These are phyloP conservation scores for Baronia brevicornis DNA, from an alignment of 2,888 invertebrate species.

Conservation along the genomic window DNA sequence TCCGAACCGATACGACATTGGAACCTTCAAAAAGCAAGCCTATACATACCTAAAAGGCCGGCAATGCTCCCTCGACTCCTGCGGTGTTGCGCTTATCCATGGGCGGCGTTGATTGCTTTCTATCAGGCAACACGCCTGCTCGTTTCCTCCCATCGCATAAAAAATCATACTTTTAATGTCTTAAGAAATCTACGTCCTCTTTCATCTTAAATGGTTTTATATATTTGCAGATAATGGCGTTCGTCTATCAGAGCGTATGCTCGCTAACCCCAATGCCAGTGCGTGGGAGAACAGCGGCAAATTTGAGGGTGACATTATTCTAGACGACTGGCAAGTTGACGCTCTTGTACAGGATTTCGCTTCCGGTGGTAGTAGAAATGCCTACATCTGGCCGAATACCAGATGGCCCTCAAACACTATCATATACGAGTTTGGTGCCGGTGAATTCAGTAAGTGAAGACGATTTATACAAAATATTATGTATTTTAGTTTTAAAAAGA, in stretches of 20 bases:
- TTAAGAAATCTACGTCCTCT: neutral
- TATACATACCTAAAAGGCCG: no score
- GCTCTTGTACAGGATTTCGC: slow-evolving; percentile 43
- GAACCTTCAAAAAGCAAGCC: no score
- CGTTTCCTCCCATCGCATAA: no score
- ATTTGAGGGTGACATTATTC: slow-evolving; percentile 55
- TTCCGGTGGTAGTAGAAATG: slow-evolving; percentile 45
- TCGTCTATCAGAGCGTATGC: slow-evolving; percentile 27
- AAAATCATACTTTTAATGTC: no score
- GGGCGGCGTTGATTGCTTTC: neutral
- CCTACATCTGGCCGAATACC: slow-evolving; percentile 47
- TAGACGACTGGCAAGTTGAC: slow-evolving; percentile 52
- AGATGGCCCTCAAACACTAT: slow-evolving; percentile 55
- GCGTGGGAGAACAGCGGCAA: slow-evolving; percentile 54
- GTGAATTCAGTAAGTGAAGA: no score
- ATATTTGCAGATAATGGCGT: slow-evolving; percentile 29
- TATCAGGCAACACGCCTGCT: no score
- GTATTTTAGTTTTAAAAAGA: no score
- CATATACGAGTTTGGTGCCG: no score
- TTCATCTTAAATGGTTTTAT: neutral
- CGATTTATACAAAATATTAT: no score
- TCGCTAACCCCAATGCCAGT: slow-evolving; percentile 28
- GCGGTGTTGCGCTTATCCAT: no score
- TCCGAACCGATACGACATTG: no score
- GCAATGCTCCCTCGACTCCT: no score